These are phyloP conservation scores for Garrulus glandarius DNA, from an alignment of 2,797 vertebrate genomes.

Conservation along the genomic window DNA sequence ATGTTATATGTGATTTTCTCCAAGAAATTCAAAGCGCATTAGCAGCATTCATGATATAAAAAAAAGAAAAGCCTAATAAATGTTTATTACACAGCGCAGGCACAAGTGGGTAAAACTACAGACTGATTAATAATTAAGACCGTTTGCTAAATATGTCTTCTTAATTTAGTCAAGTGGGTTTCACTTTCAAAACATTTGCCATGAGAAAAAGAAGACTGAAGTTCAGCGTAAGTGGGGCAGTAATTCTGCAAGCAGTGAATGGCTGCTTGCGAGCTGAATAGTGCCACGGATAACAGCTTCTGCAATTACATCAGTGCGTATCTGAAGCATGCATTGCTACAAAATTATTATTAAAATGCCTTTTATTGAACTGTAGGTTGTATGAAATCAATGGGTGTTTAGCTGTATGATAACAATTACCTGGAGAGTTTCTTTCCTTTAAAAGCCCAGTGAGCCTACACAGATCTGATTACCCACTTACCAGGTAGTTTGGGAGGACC, in stretches of 20 bases:
- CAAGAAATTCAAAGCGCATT: background rate
- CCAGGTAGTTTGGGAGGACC: accelerated
- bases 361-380: background rate
- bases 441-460: background rate
- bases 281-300: background rate
- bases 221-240: background rate
- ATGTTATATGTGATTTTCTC: background rate
- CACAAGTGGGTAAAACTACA: constrained; percentile 48
- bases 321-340: background rate
- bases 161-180: constrained; percentile 40
- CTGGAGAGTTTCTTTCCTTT: background rate
- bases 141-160: constrained; percentile 36
- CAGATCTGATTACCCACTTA: background rate
- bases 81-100: constrained; percentile 36
- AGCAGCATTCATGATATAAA: constrained; percentile 14
- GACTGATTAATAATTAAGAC: constrained; percentile 57
- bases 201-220: background rate
- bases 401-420: background rate
- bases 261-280: background rate
- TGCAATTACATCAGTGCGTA: background rate
- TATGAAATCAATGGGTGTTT: background rate
- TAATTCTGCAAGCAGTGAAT: background rate
- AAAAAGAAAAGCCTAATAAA: constrained; percentile 50
- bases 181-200: constrained; percentile 40
- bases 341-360: background rate